Evolutionary conservation across 2,113 vertebrate species (phyloP).

Genomic region (Gymnocephalus cernua): DNA sequence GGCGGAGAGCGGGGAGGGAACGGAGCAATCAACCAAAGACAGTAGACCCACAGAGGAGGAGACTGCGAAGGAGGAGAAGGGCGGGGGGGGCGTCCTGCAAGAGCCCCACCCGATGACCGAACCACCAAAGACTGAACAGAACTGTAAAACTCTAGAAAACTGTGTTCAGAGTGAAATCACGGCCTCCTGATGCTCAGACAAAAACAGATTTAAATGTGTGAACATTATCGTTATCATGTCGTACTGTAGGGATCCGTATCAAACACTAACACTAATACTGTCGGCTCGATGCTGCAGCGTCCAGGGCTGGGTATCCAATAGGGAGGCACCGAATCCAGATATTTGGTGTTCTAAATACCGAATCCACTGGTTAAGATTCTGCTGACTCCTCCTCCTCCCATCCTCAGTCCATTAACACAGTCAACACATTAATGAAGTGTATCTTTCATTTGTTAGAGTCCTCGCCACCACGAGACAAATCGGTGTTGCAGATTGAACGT

Average conservation of each 20-base stretch:
- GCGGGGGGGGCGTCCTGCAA: not conserved
- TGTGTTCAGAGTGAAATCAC: not conserved
- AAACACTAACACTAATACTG: not conserved
- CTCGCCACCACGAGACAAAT: too few relatives aligned
- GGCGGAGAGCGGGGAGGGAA: not conserved
- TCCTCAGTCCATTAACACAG: too few relatives aligned
- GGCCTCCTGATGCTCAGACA: constrained; percentile 51
- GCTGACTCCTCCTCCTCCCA: too few relatives aligned
- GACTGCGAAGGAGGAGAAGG: not conserved
- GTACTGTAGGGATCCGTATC: not conserved
- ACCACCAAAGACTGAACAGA: constrained; percentile 6
- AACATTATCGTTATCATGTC: not conserved
- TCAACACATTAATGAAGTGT: too few relatives aligned
- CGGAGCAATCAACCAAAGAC: constrained; percentile 1
- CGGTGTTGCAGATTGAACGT: too few relatives aligned
- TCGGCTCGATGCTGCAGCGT: not conserved
- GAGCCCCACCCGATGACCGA: not conserved
- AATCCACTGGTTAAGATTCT: too few relatives aligned
- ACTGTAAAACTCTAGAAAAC: constrained; percentile 36
- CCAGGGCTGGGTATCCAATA: not conserved
- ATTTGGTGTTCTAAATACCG: too few relatives aligned
- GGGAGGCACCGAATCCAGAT: too few relatives aligned
- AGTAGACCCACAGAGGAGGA: not conserved
- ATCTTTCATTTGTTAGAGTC: too few relatives aligned
- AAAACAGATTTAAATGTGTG: not conserved